A percentile compares a stretch with the other conserved stretches of the same genome.
phyloP scores from a whole-genome alignment of 2,888 invertebrate genomes.

The Dorcus hopei region DNA sequence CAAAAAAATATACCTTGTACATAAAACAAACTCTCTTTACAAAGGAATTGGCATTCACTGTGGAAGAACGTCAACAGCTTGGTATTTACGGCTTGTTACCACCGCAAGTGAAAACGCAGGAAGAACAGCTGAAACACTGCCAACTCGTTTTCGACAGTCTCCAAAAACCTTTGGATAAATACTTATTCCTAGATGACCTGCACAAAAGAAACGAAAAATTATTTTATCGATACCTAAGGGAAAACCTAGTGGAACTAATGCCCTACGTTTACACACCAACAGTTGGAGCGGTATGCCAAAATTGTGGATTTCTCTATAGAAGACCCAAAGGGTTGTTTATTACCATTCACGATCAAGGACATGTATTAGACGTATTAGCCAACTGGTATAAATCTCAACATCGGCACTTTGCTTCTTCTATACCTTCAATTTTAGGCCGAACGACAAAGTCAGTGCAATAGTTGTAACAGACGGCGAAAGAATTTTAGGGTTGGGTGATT shows the following conservation, averaged over 20 bases:
- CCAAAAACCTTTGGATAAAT: constrained; percentile 88
- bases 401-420: background rate
- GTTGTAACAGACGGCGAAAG: constrained; percentile 98
- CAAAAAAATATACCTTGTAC: too few relatives aligned
- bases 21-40: too few relatives aligned
- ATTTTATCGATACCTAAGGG: constrained; percentile 85
- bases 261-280: constrained; percentile 98
- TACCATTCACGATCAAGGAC: constrained; percentile 92
- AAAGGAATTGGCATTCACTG: constrained; percentile 88
- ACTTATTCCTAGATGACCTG: constrained; percentile 87
- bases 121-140: constrained; percentile 85
- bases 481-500: constrained; percentile 94
- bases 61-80: constrained; percentile 89
- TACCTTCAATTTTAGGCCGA: constrained; percentile 61
- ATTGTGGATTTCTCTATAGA: constrained; percentile 88
- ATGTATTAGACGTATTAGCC: constrained; percentile 87
- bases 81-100: constrained; percentile 96
- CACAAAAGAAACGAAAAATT: constrained; percentile 92
- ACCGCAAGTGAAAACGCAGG: constrained; percentile 81
- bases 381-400: constrained; percentile 74
- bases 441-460: constrained; percentile 79
- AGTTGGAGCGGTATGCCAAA: constrained; percentile 95
- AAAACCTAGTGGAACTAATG: constrained; percentile 89
- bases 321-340: constrained; percentile 93
- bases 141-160: constrained; percentile 78